These are phyloP conservation scores for Periplaneta americana DNA, from an alignment of 1,140 invertebrate species.

Conservation along the genomic window DNA sequence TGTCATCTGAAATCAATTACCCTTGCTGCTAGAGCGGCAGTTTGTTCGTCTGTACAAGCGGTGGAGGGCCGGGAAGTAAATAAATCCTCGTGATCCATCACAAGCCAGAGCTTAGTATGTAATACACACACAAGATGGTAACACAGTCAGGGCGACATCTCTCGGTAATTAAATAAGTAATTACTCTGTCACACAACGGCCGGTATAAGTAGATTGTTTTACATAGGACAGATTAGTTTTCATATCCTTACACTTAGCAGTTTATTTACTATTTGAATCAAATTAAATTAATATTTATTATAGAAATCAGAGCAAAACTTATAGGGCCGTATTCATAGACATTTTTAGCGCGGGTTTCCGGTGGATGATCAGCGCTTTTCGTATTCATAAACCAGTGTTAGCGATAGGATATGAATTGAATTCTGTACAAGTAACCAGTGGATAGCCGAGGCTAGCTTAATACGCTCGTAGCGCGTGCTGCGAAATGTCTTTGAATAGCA, in stretches of 20 bases:
- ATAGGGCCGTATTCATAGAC: too few relatives aligned
- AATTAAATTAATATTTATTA: background rate
- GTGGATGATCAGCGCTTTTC: too few relatives aligned
- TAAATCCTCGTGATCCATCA: background rate
- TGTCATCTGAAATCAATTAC: background rate
- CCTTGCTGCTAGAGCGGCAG: background rate
- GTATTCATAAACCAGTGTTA: too few relatives aligned
- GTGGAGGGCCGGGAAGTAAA: background rate
- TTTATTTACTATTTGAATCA: background rate
- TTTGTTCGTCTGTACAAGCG: background rate
- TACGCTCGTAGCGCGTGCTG: too few relatives aligned
- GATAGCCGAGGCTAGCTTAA: too few relatives aligned
- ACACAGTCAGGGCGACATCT: background rate
- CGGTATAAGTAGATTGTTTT: background rate
- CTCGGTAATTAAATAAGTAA: background rate
- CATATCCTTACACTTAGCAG: background rate
- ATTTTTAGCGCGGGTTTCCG: too few relatives aligned
- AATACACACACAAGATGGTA: background rate
- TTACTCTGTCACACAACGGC: background rate
- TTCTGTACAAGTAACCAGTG: too few relatives aligned
- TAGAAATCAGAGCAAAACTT: too few relatives aligned
- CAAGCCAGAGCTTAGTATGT: background rate
- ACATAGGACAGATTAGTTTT: background rate
- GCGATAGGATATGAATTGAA: too few relatives aligned
- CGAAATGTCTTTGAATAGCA: too few relatives aligned